Evolutionary conservation across 2,113 vertebrate genomes (phyloP), one percentile per base, ranked within the genome.

Genomic region (Cacatua alba): DNA sequence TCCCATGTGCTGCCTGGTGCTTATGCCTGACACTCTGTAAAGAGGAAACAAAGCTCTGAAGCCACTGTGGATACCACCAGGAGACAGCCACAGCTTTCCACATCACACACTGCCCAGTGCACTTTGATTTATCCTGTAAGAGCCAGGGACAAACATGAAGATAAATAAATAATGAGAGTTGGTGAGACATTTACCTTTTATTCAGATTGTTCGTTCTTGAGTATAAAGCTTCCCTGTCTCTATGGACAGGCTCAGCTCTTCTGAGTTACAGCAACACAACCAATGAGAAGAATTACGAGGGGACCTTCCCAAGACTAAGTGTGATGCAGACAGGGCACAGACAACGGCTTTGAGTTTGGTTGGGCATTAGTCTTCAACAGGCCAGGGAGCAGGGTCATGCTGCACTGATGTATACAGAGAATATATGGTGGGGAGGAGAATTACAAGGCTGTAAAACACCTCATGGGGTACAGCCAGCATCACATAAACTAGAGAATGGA

Each of bases 391-490:
- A 67, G 16, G 51, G 85, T 92, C 90, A 86, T 3, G 2, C 10
- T 5, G 3, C 41, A 76, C 65, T 8, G 7, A 35, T 11, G 25
- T 19, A 69, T 43, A 83, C 33, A 52, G n/a, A 55, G 76, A 85
- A 92, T 87, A 89, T 87, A 67, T 2, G 28, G 39, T 28, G 8
- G 39, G 44, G 25, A 91, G 83, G 65, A 92, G 80, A 93, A 82
- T 77, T 84, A 89, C 70, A 87, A 82, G 80, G 74, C 91, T 82
- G 57, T 91, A 96, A 87, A 95, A 82, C 41, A 89, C 25, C 59
- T 41, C 12, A 17, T 17, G 44, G 69, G 52, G 57, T 84, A 46
- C 8, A 28, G 69, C 31, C 3, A 0, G 49, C 82, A 82, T 12
- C 10, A 2, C 53, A 93, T 77, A 85, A 89, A 82, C n/a, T 23